Base-by-base conservation (phyloP, 2,797 vertebrate species). In the Hylomyscus alleni region DNA sequence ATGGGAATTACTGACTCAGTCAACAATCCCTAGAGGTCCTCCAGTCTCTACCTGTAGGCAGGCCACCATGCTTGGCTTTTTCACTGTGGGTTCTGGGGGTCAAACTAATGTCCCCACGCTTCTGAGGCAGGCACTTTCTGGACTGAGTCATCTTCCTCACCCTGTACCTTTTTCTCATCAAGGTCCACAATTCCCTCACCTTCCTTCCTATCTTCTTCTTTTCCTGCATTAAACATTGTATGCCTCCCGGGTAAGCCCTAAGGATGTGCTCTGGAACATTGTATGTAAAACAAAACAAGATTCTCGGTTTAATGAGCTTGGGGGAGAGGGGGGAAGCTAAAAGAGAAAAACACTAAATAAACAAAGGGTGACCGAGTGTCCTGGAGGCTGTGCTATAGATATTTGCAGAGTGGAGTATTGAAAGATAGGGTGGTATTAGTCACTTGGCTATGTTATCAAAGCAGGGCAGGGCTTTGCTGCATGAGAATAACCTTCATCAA, bases 301-400 rank as follows among this genome's bases (percentile, higher is more conserved):
- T 85, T 92, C 34, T 50, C 77, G 7, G 60, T 60, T 19, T 58
- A 40, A 62, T 20, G 24, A 84, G 17, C 40, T 12, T n/a, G 12
- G n/a, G n/a, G n/a, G n/a, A n/a, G n/a, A n/a, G n/a, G n/a, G n/a
- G n/a, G n/a, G n/a, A 88, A 85, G 69, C 47, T 75, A 37, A 89
- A 73, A 76, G 54, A 31, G 82, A n/a, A 81, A 47, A 22, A 19
- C 9, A 40, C 15, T 84, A 96, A 90, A 65, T 69, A 86, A 94
- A 1, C 40, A 2, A 90, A 80, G 24, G 29, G 20, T 22, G 65
- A 24, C 34, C 5, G 73, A 47, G 20, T 58, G 34, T 85, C 34
- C 50, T 34, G 2, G 50, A 94, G 54, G n/a, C 75, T 56, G 31
- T 65, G 76, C 17, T 67, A 20, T 34, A 69, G 54, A 13, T 65